Conservation (phyloP, 2,797 vertebrate species). For the Neosalanx taihuensis region DNA sequence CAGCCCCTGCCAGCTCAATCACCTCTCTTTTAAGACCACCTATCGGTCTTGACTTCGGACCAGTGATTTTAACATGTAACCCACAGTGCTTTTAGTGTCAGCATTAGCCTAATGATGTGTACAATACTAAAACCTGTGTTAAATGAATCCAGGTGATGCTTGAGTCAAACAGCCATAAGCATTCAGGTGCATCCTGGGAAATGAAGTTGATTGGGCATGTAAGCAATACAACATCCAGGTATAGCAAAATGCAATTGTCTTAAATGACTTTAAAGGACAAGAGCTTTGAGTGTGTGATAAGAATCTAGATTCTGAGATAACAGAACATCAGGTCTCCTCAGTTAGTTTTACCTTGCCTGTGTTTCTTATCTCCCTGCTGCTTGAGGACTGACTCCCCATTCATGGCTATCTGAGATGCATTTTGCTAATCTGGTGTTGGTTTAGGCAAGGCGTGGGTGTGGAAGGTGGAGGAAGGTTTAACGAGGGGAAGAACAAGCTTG, state of each 20-base stretch:
- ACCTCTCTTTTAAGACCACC: constrained; percentile 47
- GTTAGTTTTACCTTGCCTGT: constrained; percentile 41
- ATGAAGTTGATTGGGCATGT: neutral
- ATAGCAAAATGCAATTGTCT: neutral
- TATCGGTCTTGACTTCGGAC: constrained; percentile 27
- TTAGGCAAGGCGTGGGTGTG: neutral
- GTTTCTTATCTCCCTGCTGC: constrained; percentile 19
- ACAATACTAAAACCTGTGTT: constrained; percentile 48
- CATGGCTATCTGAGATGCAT: constrained; percentile 5
- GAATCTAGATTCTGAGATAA: constrained; percentile 7
- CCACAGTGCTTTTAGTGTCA: constrained; percentile 32
- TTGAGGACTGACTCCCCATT: neutral
- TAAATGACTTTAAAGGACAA: neutral
- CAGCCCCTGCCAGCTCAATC: constrained; percentile 42
- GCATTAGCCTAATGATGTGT: constrained; percentile 60
- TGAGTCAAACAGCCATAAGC: constrained; percentile 44
- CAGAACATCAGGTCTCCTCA: neutral
- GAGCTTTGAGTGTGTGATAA: constrained; percentile 13
- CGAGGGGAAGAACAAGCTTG: no score
- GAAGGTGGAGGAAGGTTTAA: no score
- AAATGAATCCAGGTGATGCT: constrained; percentile 57
- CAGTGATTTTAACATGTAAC: constrained; percentile 2
- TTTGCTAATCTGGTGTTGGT: neutral
- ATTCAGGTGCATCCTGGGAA: constrained; percentile 16
- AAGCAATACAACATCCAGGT: neutral